Evolutionary conservation across 2,888 invertebrate species (phyloP), one percentile per base, ranked within the genome.

Genomic region (Chymomyza amoena): DNA sequence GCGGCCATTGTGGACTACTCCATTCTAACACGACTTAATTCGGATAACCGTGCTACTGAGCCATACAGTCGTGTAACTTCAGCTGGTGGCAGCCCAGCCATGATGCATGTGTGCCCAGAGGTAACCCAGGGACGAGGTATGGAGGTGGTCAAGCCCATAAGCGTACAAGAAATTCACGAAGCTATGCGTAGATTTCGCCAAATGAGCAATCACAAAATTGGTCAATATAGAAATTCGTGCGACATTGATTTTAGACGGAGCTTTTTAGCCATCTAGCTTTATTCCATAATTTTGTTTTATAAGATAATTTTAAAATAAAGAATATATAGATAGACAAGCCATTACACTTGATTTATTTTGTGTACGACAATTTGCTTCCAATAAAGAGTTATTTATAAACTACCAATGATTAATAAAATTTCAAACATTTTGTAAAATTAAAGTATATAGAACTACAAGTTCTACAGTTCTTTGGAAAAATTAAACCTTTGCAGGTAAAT

Each of bases 1-100:
- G 97, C 97, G 0, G 96, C 97, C 90, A 94, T 98, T 69, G 95
- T 97, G 2, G 98, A 98, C 91, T 94, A 95, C 80, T 95, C 96
- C 0, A 94, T 97, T 73, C 90, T 97, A 61, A 95, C 97, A 1
- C 93, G 97, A 59, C 94, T 96, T 84, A 97, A 97, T 90, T 93
- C 93, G 54, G 94, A 93, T 74, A 94, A 94, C 89, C 94, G 93
- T 57, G 91, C 92, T 56, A 94, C 94, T 2, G 96, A 96, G 89
- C 95, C 96, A 0, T 94, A 95, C 68, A 94, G 94, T 76, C 94
- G 95, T 74, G 93, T 95, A 0, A 90, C 91, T 9, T 90, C 92
- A 0, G 90, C 90, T 0, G 91, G 92, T 6, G 89, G 90, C 4
- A 91, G 91, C 28, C 88, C 90, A 0, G 88, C 90, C 4, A 91